These are phyloP conservation scores for Xiphias gladius DNA, from an alignment of 2,113 vertebrate genomes.

Conservation along the genomic window DNA sequence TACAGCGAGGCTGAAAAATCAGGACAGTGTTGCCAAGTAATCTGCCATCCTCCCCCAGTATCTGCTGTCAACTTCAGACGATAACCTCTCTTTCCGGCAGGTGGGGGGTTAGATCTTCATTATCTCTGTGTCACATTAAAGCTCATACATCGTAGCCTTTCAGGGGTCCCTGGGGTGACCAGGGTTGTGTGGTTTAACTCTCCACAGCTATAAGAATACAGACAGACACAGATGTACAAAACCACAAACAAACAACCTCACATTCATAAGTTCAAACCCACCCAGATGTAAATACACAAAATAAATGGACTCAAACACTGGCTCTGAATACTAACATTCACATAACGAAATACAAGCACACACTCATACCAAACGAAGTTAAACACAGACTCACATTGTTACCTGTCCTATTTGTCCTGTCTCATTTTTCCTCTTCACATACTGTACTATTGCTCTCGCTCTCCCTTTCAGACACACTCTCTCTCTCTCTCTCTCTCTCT, in stretches of 20 bases:
- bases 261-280: neutral
- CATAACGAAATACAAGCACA: neutral
- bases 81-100: conserved; percentile 21
- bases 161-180: conserved; percentile 9
- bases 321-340: neutral
- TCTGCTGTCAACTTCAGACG: conserved; percentile 32
- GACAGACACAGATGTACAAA: neutral
- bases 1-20: conserved; percentile 39
- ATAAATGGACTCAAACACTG: neutral
- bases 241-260: neutral
- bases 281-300: conserved; percentile 3
- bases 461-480: too few species aligned
- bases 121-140: conserved; percentile 58
- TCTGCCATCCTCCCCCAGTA: conserved; percentile 26
- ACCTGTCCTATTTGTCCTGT: conserved; percentile 65
- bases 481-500: too few species aligned
- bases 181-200: neutral
- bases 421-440: conserved; percentile 24
- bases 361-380: conserved; percentile 7
- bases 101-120: conserved; percentile 40
- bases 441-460: conserved; percentile 17
- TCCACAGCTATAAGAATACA: conserved; percentile 6
- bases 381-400: conserved; percentile 40
- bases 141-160: conserved; percentile 31
- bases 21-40: conserved; percentile 36